phyloP scores from a whole-genome alignment of 1,140 invertebrate species.

The Drosophila repletoides region DNA sequence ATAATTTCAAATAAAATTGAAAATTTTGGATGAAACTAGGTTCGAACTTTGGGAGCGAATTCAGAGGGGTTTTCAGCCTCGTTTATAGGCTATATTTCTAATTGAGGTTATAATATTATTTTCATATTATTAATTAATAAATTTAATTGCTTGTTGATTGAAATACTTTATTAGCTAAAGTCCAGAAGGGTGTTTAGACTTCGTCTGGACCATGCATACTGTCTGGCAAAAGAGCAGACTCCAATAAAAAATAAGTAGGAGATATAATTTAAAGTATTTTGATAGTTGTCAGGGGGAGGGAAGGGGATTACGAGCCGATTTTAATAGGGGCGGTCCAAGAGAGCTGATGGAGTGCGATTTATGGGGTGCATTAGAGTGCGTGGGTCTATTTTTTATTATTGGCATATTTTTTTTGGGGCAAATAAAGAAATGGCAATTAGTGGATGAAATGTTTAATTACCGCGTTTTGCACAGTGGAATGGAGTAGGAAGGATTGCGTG shows the following conservation, averaged over 20 bases:
- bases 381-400: conserved; percentile 56
- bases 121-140: no score
- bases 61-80: no score
- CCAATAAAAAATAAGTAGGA: conserved; percentile 40
- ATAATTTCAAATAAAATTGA: no score
- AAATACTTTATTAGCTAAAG: no score
- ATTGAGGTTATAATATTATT: no score
- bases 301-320: conserved; percentile 6
- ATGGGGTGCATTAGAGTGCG: conserved; percentile 61
- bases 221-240: neutral
- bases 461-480: conserved; percentile 16
- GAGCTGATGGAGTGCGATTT: conserved; percentile 40
- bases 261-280: conserved; percentile 44
- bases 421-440: conserved; percentile 65
- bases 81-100: no score
- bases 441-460: conserved; percentile 66
- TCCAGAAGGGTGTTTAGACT: conserved; percentile 1
- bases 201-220: neutral
- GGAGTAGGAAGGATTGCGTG: neutral
- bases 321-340: conserved; percentile 34
- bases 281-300: neutral
- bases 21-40: no score
- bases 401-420: conserved; percentile 60
- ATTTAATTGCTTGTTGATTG: no score
- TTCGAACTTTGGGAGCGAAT: no score